Evolutionary conservation across 2,113 vertebrate species (phyloP), one percentile per base, ranked within the genome.

Genomic region (Hypanus sabinus): DNA sequence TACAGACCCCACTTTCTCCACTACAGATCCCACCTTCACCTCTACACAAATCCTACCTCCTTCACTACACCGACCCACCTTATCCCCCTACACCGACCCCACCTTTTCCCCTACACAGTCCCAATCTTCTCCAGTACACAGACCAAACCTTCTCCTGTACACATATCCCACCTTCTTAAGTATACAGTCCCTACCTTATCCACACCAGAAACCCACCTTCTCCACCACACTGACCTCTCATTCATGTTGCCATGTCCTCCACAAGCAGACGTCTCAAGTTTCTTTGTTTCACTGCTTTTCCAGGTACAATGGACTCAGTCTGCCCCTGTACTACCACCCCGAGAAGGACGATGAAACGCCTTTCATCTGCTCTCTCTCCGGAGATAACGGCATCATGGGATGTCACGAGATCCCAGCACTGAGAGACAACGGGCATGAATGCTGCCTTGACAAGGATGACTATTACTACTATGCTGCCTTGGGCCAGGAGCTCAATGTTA

Each of bases 301-400:
- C 55, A 99, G 99, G 95, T 96, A 97, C 76, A 96, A 97, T 0
- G 98, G 98, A 14, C 95, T 99, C 96, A 96, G 97, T 14, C 96
- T 99, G 57, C 98, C 98, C 0, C 96, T 97, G 24, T 99, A 99
- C 96, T 99, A 99, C 95, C 98, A 98, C 79, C 97, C 98, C 0
- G 97, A 98, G 91, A 98, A 99, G 95, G 98, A 99, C 0, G 99
- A 99, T 7, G 98, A 99, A 96, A 97, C 97, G 95, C 99, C 99
- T 93, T 99, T 99, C 96, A 99, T 99, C 96, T 99, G 99, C 97
- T 99, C 99, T 0, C 96, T 99, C 94, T 98, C 98, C 0, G 97
- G 98, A 57, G 99, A 99, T 96, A 99, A 99, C 20, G 99, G 99
- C 94, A 99, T 99, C 96, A 99, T 99, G 99, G 97, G 98, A 11